A percentile compares a stretch with the other conserved stretches of the same genome.
phyloP scores from a whole-genome alignment of 2,113 vertebrate species.

The Callorhinus ursinus region DNA sequence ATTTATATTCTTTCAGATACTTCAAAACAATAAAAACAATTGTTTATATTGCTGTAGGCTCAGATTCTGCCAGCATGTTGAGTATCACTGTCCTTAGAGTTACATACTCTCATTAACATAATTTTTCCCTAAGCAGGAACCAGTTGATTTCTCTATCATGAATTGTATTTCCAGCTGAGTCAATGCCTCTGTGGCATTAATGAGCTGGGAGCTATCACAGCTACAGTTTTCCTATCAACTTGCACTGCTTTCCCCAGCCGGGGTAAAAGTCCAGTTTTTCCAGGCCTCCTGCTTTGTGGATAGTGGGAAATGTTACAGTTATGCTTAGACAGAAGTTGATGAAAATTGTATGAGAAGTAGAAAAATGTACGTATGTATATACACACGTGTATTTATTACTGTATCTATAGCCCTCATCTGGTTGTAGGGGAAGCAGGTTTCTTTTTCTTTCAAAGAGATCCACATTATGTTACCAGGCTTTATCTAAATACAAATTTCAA shows the following conservation, averaged over 20 bases:
- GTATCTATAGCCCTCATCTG: neutral
- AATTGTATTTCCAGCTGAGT: neutral
- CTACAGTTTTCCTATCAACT: neutral
- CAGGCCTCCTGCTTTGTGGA: neutral
- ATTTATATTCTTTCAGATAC: neutral
- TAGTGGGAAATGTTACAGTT: neutral
- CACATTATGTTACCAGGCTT: neutral
- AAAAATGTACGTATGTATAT: neutral
- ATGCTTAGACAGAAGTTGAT: neutral
- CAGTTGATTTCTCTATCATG: neutral
- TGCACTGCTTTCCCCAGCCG: neutral
- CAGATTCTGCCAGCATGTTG: neutral
- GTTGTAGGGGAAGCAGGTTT: neutral
- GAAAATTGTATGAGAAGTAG: neutral
- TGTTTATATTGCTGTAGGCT: neutral
- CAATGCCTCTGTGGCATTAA: neutral
- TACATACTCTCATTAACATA: neutral
- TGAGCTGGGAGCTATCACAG: neutral
- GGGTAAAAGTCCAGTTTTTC: neutral
- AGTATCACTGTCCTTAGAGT: neutral
- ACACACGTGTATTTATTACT: neutral
- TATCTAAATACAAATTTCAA: neutral
- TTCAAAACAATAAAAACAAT: conserved; percentile 2
- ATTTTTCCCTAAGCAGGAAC: neutral
- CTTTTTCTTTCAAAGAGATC: neutral